Evolutionary conservation across 2,888 invertebrate species (phyloP), one percentile per base, ranked within the genome.

Genomic region (Nipponacmea schrenckii): DNA sequence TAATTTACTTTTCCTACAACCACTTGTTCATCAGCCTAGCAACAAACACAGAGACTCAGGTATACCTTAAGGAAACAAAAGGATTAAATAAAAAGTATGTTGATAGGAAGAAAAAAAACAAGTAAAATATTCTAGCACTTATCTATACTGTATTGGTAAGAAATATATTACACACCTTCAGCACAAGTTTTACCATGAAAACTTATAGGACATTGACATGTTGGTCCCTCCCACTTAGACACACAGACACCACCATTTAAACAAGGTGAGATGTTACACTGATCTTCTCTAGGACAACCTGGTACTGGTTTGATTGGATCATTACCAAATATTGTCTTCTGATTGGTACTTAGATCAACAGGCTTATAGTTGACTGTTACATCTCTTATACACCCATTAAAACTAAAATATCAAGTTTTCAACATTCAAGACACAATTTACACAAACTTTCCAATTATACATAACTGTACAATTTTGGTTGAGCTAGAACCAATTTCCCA

Each of bases 301-400:
- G 83, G 75, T 3, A 67, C 56, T 0, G 86, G 80, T 7, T 70
- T 67, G 4, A 78, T 77, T 27, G 85, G 86, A 73, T 86, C 85
- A 72, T 83, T 83, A 15, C 84, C 83, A 67, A 85, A 80, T 17
- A 79, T 73, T 26, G 84, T 83, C 2, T 74, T 70, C 8, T 74
- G 65, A 20, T 71, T 69, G 17, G 73, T 74, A 69, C 79, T 74
- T 27, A 85, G 77, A 71, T 81, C 77, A n/a, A 84, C 64, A 0
- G 68, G 68, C 10, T 65, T 50, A 10, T 73, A 62, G 77, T 86
- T 86, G 68, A 86, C 76, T 26, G 72, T 77, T 45, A 87, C 73
- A 64, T 85, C 79, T 56, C 81, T 74, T 2, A 87, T 68, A 75
- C 87, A 87, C 12, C 87, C 87, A n/a, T 75, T 67, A 67, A 86